Percentiles rank a stretch among this genome's conserved stretches.
Evolutionary conservation across 2,113 vertebrate species (phyloP).

Genomic region (Pseudonaja textilis): DNA sequence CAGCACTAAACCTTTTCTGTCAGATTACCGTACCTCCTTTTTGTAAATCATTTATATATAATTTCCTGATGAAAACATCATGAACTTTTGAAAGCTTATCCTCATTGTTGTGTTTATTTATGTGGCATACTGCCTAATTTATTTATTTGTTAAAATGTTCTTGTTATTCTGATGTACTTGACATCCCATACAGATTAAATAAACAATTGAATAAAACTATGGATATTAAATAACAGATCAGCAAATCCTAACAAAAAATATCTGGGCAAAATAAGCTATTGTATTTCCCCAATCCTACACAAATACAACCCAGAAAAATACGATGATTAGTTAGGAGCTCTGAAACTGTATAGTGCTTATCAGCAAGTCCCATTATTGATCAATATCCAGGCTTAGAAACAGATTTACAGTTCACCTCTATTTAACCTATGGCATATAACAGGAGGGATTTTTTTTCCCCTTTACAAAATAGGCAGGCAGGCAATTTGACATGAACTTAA

Average conservation of each 20-base stretch:
- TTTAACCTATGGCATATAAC: constrained; percentile 54
- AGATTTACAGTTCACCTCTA: constrained; percentile 64
- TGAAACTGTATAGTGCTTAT: constrained; percentile 48
- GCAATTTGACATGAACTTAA: constrained; percentile 59
- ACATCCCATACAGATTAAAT: background rate
- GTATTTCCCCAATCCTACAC: constrained; percentile 29
- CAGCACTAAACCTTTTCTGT: background rate
- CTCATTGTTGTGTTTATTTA: background rate
- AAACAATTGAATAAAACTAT: background rate
- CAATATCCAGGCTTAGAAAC: constrained; percentile 56
- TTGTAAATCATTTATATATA: background rate
- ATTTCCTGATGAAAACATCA: background rate
- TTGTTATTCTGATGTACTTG: background rate
- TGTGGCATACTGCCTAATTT: background rate
- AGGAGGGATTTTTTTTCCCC: constrained; percentile 41
- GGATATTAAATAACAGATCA: background rate
- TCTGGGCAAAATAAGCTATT: constrained; percentile 10
- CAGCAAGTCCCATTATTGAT: constrained; percentile 49
- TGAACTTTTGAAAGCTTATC: background rate
- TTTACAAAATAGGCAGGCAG: constrained; percentile 54
- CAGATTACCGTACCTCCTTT: background rate
- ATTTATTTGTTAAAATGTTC: background rate
- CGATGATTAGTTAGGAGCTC: constrained; percentile 24
- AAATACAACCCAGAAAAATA: constrained; percentile 37
- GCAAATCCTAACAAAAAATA: background rate